Conservation (phyloP, 2,888 invertebrate genomes). For the Conomelus anceps region DNA sequence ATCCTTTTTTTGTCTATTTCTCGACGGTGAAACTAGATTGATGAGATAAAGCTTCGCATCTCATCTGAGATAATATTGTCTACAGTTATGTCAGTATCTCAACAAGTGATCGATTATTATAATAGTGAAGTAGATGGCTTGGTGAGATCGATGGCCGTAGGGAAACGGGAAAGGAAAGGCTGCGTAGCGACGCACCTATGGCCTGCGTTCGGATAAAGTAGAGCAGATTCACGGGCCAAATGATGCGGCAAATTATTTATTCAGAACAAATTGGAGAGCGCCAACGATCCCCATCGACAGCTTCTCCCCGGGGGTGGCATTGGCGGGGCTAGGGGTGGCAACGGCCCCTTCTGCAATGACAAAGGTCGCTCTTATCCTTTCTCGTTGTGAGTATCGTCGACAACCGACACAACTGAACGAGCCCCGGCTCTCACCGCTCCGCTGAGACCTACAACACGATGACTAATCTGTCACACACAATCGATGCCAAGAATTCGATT, state of each 20-base stretch:
- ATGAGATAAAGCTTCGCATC: too few species aligned
- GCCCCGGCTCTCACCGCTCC: too few species aligned
- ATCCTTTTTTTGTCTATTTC: too few species aligned
- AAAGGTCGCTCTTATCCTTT: neutral
- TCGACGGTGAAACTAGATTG: too few species aligned
- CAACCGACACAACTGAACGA: neutral
- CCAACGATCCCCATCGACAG: neutral
- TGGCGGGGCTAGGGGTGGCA: neutral
- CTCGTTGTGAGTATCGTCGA: neutral
- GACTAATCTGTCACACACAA: neutral
- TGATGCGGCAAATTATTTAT: neutral
- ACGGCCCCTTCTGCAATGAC: neutral
- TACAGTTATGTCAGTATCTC: neutral
- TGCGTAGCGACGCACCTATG: neutral
- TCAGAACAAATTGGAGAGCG: neutral
- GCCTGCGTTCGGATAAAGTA: too few species aligned
- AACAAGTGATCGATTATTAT: neutral
- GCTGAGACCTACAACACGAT: neutral
- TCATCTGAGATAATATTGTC: neutral
- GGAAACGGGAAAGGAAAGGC: neutral
- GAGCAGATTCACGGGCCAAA: neutral
- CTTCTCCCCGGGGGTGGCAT: neutral
- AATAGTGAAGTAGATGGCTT: neutral
- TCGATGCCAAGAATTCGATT: neutral
- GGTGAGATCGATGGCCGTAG: neutral